phyloP scores from a whole-genome alignment of 2,797 vertebrate genomes.

The Cyclura pinguis region DNA sequence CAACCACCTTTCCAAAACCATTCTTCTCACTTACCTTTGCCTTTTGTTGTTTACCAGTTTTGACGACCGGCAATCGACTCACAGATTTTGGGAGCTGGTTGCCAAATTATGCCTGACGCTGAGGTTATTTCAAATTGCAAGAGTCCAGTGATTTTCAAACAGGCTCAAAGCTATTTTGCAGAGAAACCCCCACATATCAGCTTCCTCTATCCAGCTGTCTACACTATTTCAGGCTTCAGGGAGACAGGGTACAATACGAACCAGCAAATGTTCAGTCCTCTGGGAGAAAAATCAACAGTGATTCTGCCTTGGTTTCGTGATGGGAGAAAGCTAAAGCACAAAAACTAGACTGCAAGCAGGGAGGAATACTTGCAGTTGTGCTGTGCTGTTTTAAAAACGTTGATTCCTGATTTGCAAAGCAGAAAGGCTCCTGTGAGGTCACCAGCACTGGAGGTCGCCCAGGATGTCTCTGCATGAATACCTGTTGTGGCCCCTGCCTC shows the following conservation, averaged over 20 bases:
- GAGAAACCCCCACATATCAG: too few relatives aligned
- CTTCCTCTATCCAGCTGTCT: background rate
- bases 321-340: background rate
- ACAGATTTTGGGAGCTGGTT: too few relatives aligned
- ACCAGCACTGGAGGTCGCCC: background rate
- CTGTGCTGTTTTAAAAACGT: background rate
- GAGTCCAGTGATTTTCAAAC: background rate
- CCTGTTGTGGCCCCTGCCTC: too few relatives aligned
- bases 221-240: background rate
- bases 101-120: too few relatives aligned
- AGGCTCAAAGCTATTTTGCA: background rate
- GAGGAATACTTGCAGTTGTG: background rate
- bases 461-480: background rate
- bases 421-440: background rate
- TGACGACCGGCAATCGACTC: too few relatives aligned
- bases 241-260: background rate
- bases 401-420: background rate
- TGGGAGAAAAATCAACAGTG: background rate
- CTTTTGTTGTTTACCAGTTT: too few relatives aligned
- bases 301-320: background rate
- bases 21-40: too few relatives aligned
- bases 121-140: background rate
- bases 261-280: background rate
- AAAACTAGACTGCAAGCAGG: background rate
- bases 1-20: too few relatives aligned